phyloP scores from a whole-genome alignment of 1,140 invertebrate genomes.

The Psilanteris sp. region DNA sequence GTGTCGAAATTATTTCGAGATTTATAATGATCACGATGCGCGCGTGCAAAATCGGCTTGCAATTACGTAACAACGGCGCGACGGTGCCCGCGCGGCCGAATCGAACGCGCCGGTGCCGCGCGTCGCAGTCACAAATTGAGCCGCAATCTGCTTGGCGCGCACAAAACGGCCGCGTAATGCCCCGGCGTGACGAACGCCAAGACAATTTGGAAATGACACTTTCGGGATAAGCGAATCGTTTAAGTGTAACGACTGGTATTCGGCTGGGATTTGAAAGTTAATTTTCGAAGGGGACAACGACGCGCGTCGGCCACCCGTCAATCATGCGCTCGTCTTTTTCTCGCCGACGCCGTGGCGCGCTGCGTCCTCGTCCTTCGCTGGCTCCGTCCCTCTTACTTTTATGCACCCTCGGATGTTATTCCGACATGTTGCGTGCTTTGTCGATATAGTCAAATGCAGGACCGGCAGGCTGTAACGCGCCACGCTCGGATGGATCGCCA shows the following conservation, averaged over 20 bases:
- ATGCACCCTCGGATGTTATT: slow-evolving; percentile 72
- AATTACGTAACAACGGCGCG: too few relatives aligned
- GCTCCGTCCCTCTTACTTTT: slow-evolving; percentile 59
- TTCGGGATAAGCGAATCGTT: slow-evolving; percentile 68
- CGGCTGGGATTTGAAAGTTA: slow-evolving; percentile 75
- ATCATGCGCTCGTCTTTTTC: slow-evolving; percentile 68
- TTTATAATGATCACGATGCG: too few relatives aligned
- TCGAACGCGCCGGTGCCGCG: too few relatives aligned
- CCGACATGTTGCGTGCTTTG: slow-evolving; percentile 78
- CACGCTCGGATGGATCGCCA: slow-evolving; percentile 76
- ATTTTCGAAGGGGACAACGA: slow-evolving; percentile 70
- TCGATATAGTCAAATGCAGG: slow-evolving; percentile 77
- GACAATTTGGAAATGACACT: slow-evolving; percentile 65
- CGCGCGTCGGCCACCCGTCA: slow-evolving; percentile 66
- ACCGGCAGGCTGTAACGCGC: slow-evolving; percentile 72
- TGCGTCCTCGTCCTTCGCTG: slow-evolving; percentile 55
- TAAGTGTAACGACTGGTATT: slow-evolving; percentile 67
- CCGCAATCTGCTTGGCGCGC: slow-evolving; percentile 28
- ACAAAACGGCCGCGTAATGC: slow-evolving; percentile 43
- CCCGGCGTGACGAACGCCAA: slow-evolving; percentile 49
- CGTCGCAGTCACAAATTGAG: slow-evolving; percentile 35
- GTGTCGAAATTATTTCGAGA: slow-evolving; percentile 54
- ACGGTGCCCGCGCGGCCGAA: too few relatives aligned
- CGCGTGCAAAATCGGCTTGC: too few relatives aligned
- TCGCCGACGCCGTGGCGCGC: slow-evolving; percentile 41